Conservation (phyloP, 2,888 invertebrate species). For the Antheraea yamamai region DNA sequence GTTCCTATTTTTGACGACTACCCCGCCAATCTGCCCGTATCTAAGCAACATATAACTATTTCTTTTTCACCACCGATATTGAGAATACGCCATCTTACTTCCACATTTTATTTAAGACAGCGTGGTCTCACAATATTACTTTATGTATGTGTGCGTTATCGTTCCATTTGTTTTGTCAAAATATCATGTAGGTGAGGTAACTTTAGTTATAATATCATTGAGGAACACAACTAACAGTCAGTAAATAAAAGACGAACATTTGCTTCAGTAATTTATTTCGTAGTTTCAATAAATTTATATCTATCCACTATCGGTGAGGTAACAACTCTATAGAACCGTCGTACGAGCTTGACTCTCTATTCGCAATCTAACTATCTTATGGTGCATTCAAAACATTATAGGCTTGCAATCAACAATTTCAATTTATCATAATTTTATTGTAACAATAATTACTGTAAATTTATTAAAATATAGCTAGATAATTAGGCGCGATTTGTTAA, state of each 20-base stretch:
- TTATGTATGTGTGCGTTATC: too few species aligned
- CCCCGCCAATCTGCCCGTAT: too few species aligned
- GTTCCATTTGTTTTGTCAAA: too few species aligned
- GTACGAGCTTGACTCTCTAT: slow-evolving; percentile 68
- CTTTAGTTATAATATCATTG: too few species aligned
- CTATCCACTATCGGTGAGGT: slow-evolving; percentile 80
- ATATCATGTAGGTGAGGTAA: too few species aligned
- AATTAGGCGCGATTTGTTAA: slow-evolving; percentile 11
- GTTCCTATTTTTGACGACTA: too few species aligned
- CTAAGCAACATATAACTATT: too few species aligned
- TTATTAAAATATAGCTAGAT: neutral
- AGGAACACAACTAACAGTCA: neutral
- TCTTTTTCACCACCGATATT: too few species aligned
- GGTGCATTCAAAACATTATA: slow-evolving; percentile 58
- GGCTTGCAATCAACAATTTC: neutral
- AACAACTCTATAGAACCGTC: slow-evolving; percentile 75
- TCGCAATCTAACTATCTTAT: slow-evolving; percentile 67
- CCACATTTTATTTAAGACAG: too few species aligned
- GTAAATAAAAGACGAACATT: slow-evolving; percentile 32
- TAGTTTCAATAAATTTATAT: slow-evolving; percentile 76
- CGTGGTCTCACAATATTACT: too few species aligned
- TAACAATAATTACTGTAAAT: slow-evolving; percentile 10
- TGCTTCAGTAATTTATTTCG: slow-evolving; percentile 72
- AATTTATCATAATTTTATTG: neutral
- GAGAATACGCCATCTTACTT: too few species aligned